phyloP scores from a whole-genome alignment of 1,140 invertebrate genomes.

The Atta texana region DNA sequence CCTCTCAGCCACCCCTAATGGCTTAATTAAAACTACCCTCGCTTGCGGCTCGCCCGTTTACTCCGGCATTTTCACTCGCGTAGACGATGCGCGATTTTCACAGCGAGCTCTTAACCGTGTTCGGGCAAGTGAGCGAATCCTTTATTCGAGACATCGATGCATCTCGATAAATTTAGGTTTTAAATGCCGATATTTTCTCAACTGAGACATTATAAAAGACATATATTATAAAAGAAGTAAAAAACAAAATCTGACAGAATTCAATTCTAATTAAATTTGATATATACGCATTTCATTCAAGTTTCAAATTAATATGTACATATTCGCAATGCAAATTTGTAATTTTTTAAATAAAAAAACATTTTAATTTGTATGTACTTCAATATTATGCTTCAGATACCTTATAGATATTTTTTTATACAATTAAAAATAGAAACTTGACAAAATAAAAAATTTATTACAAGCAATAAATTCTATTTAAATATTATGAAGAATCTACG shows the following conservation, averaged over 20 bases:
- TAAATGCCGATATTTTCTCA: neutral
- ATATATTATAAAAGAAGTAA: neutral
- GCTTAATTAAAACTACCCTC: constrained; percentile 86
- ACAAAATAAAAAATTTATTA: neutral
- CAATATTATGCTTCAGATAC: neutral
- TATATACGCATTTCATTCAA: neutral
- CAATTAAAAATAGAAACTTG: neutral
- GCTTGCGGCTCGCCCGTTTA: constrained; percentile 73
- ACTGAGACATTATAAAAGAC: neutral
- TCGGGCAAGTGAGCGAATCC: constrained; percentile 33
- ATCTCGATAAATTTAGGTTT: constrained; percentile 6
- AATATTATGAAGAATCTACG: neutral
- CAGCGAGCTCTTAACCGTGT: constrained; percentile 6
- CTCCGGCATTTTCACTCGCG: constrained; percentile 53
- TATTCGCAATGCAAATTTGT: neutral
- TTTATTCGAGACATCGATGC: neutral
- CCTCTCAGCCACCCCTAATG: constrained; percentile 85
- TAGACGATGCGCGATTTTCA: constrained; percentile 47
- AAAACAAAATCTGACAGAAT: neutral
- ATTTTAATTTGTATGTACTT: neutral
- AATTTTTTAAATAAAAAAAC: too few relatives aligned
- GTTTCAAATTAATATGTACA: neutral
- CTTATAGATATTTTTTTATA: neutral
- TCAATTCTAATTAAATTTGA: neutral
- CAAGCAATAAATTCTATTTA: neutral